Base-by-base conservation (phyloP, 2,888 invertebrate genomes). In the Caenorhabditis virilis region DNA sequence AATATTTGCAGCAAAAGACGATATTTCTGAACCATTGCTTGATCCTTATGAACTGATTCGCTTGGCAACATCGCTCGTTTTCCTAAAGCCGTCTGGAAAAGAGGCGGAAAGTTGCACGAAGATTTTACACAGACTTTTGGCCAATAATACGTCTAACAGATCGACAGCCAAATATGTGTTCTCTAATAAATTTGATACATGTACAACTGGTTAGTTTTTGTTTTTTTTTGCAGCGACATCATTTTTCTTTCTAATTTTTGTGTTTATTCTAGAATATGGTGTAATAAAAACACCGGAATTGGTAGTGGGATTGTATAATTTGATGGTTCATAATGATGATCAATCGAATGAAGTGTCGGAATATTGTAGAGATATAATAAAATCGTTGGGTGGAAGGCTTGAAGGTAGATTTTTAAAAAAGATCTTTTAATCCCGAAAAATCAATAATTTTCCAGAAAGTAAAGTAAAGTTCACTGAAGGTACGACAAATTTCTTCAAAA, bases 111-210 rank as follows among this genome's bases (percentile, higher is more conserved):
- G 33, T 0, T 47, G 56, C 30, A 36, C 39, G 18, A 43, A 39
- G 15, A 48, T 62, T 22, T 23, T 62, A 13, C 47, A 49, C 23
- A 52, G 62, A 30, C 25, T 62, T 43, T 47, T 62, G 1, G 56
- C 56, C 22, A 57, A 53, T 45, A 62, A 62, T 27, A 48, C 42
- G 20, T 57, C 56, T 18, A 42, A 39, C 11, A 36, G 52, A 35
- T 48, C 52, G 47, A 15, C 22, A 11, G 30, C 38, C 13, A 62
- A 56, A 23, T 62, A 47, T 20, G 20, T 26, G 2, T 62, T 45
- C 16, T 45, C 43, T 9, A 30, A 30, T 30, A 30, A 30, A 13
- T 30, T 30, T 30, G 30, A 2, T 15, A 2, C n/a, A 27, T 2
- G 7, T 4, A 16, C 26, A 27, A 25, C 1, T 45, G 43, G 6